Evolutionary conservation across 1,140 invertebrate species (phyloP).

Genomic region (Temnothorax curvispinosus): DNA sequence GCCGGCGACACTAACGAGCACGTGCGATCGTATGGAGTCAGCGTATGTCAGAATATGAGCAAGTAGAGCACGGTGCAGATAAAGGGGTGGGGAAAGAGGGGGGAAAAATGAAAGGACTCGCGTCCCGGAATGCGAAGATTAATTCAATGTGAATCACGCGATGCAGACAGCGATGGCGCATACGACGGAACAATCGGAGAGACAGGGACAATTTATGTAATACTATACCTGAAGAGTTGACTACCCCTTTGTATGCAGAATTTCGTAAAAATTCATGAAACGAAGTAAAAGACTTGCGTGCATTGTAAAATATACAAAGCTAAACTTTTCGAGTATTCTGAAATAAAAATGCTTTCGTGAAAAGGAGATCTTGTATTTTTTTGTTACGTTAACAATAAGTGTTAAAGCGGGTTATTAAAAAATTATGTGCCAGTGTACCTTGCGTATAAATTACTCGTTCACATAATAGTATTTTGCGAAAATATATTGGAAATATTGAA

Average conservation of each 20-base stretch:
- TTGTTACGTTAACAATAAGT: neutral
- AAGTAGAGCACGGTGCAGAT: neutral
- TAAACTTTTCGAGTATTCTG: neutral
- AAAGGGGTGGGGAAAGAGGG: neutral
- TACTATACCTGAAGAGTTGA: neutral
- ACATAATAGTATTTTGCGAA: neutral
- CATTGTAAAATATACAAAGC: neutral
- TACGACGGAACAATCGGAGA: conserved; percentile 26
- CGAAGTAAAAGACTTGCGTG: neutral
- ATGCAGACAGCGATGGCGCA: neutral
- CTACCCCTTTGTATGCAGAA: neutral
- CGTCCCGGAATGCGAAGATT: conserved; percentile 18
- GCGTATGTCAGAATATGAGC: conserved; percentile 40
- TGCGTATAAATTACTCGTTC: neutral
- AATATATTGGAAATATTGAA: neutral
- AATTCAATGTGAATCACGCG: conserved; percentile 33
- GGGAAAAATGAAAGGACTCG: neutral
- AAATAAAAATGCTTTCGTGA: neutral
- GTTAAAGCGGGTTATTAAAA: neutral
- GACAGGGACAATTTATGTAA: neutral
- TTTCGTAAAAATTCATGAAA: neutral
- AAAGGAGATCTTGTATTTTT: neutral
- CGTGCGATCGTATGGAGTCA: conserved; percentile 28
- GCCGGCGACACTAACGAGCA: conserved; percentile 38
- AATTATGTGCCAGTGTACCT: neutral